Base-by-base conservation (phyloP, 2,797 vertebrate species). In the Gadopsis bispinosus region DNA sequence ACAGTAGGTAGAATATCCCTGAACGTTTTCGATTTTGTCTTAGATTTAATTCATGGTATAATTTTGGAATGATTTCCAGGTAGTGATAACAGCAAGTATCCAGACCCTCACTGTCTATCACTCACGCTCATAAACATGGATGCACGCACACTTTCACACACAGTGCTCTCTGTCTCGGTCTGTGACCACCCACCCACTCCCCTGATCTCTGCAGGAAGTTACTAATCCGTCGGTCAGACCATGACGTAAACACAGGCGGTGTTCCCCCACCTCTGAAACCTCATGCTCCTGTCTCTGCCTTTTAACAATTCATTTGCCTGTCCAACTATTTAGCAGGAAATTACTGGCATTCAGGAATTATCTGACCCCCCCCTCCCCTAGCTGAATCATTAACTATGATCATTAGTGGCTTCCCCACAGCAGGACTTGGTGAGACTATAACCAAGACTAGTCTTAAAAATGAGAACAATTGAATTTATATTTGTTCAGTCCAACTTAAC, bases 191-290 rank as follows among this genome's bases (percentile, higher is more conserved):
- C 74, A 72, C 68, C 63, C 53, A 70, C 48, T 83, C 62, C 78
- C 64, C 61, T 7, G 35, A 68, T 74, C 84, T 56, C 79, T 66
- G 39, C 80, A 88, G 88, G 89, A 91, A 87, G 79, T 84, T 74
- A 78, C 70, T 87, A 89, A 91, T 87, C 83, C 58, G 16, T 69
- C 5, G 19, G 59, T 86, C 76, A 66, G 77, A 84, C 82, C 76
- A 86, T 77, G 80, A 81, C 89, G 74, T 84, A 85, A 87, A 91
- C 83, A 91, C 77, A 69, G 67, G 55, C 48, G 35, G 66, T 50
- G 39, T 79, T 55, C 61, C 39, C 59, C 69, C 74, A 65, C 77
- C 59, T 54, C 62, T 22, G 4, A 80, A 84, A 66, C 62, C 68
- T 84, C 64, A 70, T 45, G 31, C 85, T 77, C 56, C 64, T 33